Evolutionary conservation across 2,888 invertebrate species (phyloP), one percentile per base, ranked within the genome.

Genomic region (Monopis laevigella): DNA sequence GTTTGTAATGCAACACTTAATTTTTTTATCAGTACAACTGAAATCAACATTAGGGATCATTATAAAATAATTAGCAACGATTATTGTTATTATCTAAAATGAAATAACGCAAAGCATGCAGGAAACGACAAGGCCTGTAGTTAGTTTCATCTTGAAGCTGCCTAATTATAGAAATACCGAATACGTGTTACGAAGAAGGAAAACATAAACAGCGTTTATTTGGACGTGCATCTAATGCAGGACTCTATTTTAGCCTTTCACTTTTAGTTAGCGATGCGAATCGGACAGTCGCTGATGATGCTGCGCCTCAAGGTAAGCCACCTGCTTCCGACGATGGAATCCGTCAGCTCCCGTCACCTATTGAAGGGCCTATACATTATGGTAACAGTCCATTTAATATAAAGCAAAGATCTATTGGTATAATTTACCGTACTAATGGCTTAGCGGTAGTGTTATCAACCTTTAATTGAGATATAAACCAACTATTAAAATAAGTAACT

Each of bases 211-310:
- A 21, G 19, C 21, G 11, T 36, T 21, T 12, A 17, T 21, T 36
- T 19, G 21, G 21, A 36, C 36, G 36, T 36, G 36, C 21, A 36
- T 21, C 36, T 36, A 36, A 36, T n/a, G 36, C 36, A 12, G 21
- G 36, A 36, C 21, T 35, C 2, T 32, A n/a, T 32, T 21, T 24
- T 12, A 29, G 50, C 60, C 63, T 61, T 65, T 65, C 61, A 60
- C 63, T 67, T 63, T 62, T 55, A n/a, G 49, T 49, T 48, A 51
- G 48, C 50, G 50, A 56, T 45, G 56, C 54, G 53, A 53, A 52
- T 59, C 56, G 51, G 56, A 55, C 54, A 46, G 53, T 50, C 47
- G 51, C 52, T 55, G 51, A 56, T 53, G 53, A 57, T 53, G 53
- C 48, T 48, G 48, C 53, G 49, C 10, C 44, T 55, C 58, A 62